Evolutionary conservation across 2,888 invertebrate genomes (phyloP), one percentile per base, ranked within the genome.

Genomic region (Amiota mariae): DNA sequence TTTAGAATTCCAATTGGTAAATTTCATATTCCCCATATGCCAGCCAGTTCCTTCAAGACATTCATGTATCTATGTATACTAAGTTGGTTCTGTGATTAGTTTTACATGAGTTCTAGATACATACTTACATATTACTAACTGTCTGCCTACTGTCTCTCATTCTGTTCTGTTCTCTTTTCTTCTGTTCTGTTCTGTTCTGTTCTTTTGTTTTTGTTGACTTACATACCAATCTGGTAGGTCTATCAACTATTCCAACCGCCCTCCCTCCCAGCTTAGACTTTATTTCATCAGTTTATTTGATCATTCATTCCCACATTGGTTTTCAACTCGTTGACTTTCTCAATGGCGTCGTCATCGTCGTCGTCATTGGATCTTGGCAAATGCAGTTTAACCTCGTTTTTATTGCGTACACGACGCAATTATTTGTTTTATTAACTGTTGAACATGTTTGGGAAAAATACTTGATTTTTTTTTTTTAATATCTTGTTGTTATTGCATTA

Each of bases 341-440:
- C 81, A 79, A 81, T 81, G 82, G 79, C 79, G 68, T 56, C 48
- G 8, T 13, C 36, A 11, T 47, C n/a, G 68, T 56, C 48, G 8
- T 13, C 36, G 46, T 47, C n/a, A 49, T n/a, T 48, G 49, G n/a
- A 10, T 61, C 75, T 46, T 36, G 51, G 68, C 68, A 24, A 70
- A 72, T 70, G 73, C 73, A 80, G 79, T 82, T 85, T 82, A 86
- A 82, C 80, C 86, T 82, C 79, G 78, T 86, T 85, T 85, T 86
- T 82, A 86, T 85, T 80, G 84, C 80, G 79, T 77, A 80, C 79
- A 80, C 82, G 78, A 73, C 79, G 81, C 80, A 82, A 85, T 84
- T 85, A 85, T 86, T 83, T 85, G 82, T 82, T 83, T 83, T 85
- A 84, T 84, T 85, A 85, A 85, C 85, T 85, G 85, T 84, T 81